Percentiles rank a stretch among this genome's conserved stretches.
Evolutionary conservation across 2,888 invertebrate genomes (phyloP).

Genomic region (Patella depressa): DNA sequence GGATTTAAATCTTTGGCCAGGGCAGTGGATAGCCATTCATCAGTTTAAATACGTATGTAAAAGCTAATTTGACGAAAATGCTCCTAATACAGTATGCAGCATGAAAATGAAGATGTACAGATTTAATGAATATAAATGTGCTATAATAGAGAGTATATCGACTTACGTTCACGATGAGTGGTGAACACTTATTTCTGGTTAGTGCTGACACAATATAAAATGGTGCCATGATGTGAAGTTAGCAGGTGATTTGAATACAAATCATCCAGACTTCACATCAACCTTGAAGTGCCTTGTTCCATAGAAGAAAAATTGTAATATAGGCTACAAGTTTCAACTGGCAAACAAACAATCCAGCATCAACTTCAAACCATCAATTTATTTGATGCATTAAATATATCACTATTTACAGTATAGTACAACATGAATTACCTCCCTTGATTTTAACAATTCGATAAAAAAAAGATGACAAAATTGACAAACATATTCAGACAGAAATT

Average conservation of each 20-base stretch:
- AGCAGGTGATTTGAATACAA: not conserved
- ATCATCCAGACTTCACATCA: too few species aligned
- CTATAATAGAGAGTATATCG: not conserved
- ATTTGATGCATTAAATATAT: too few species aligned
- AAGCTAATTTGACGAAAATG: not conserved
- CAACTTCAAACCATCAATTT: too few species aligned
- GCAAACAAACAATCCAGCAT: too few species aligned
- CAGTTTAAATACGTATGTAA: too few species aligned
- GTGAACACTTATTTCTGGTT: conserved; percentile 2
- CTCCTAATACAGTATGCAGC: not conserved
- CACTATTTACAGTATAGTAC: too few species aligned
- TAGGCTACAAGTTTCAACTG: too few species aligned
- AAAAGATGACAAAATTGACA: too few species aligned
- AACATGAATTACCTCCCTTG: too few species aligned
- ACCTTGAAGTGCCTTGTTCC: conserved; percentile 5
- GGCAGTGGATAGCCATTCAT: not conserved
- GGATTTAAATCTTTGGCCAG: not conserved
- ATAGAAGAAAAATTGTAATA: not conserved
- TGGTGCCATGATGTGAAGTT: conserved; percentile 7
- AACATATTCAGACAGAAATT: too few species aligned
- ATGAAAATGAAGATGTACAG: not conserved
- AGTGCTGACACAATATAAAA: conserved; percentile 3
- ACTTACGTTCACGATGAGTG: too few species aligned
- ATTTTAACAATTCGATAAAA: too few species aligned
- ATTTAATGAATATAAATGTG: not conserved